Conservation (phyloP, 1,140 invertebrate species). For the Panulirus ornatus region DNA sequence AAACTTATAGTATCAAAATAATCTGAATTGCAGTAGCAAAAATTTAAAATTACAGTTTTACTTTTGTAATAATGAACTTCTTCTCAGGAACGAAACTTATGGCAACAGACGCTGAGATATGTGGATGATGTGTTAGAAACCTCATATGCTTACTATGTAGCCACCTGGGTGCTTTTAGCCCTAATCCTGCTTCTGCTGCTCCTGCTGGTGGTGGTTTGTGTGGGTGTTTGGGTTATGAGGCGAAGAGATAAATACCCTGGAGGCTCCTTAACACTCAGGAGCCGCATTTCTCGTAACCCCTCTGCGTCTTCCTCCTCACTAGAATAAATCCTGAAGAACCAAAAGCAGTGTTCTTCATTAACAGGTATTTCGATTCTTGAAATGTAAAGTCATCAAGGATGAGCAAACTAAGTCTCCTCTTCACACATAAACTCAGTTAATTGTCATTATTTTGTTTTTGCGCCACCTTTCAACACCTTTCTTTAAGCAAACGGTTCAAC, state of each 20-base stretch:
- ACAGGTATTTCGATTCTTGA: too few relatives aligned
- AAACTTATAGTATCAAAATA: too few relatives aligned
- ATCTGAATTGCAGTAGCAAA: too few relatives aligned
- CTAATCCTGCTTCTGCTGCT: slow-evolving; percentile 11
- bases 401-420: too few relatives aligned
- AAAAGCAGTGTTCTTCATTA: too few relatives aligned
- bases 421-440: too few relatives aligned
- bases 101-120: slow-evolving; percentile 42
- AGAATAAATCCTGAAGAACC: too few relatives aligned
- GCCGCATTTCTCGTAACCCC: slow-evolving; percentile 15
- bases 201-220: not conserved
- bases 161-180: slow-evolving; percentile 53
- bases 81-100: slow-evolving; percentile 25
- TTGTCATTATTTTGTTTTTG: too few relatives aligned
- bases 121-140: slow-evolving; percentile 1
- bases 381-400: too few relatives aligned
- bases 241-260: slow-evolving; percentile 14
- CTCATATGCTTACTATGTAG: not conserved
- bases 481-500: too few relatives aligned
- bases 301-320: slow-evolving; percentile 6
- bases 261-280: slow-evolving; percentile 5
- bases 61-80: not conserved
- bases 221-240: not conserved
- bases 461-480: too few relatives aligned
- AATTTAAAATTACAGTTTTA: too few relatives aligned